Base-by-base conservation (phyloP, 2,888 invertebrate species). In the Calephelis perditalis region DNA sequence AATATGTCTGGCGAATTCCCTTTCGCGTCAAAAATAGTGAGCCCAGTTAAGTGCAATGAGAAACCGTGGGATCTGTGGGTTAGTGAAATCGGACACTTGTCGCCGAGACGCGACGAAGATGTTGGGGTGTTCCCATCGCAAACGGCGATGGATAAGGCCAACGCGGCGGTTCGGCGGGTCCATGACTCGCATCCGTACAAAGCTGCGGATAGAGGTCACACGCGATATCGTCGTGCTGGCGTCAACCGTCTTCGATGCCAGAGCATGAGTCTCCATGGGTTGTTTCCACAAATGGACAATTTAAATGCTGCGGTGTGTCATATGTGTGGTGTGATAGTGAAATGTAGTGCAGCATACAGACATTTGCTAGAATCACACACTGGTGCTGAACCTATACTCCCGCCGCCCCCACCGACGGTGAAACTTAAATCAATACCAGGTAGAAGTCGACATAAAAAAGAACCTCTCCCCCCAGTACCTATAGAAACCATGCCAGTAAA, bases 291-390 rank as follows among this genome's bases (percentile, higher is more conserved):
- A 73, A 92, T 93, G 82, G 95, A 96, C 83, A 92, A 93, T 65
- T 93, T 96, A 71, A 94, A 94, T 77, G 93, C 95, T 65, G 95
- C 95, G 64, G 93, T 96, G 70, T 96, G 96, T 83, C 94, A 95
- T 81, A 91, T 94, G 79, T 96, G 96, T 81, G 94, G 93, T 68
- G 92, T 94, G 68, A 93, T 94, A 76, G 93, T 96, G 71, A 96
- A 96, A 85, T 95, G 95, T 71, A 94, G 95, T 79, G 96, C 95
- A 58, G 92, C 95, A 59, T 93, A 93, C 73, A 92, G 93, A 76
- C 96, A 96, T 81, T 92, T 96, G 82, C 91, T 92, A 71, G 90
- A 91, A 72, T 89, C 91, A 65, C 93, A 93, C 76, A 78, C 81
- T 4, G 78, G 78, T 62, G 67, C 77, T 37, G 89, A 86, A 65